Evolutionary conservation across 2,113 vertebrate species (phyloP).

Genomic region (Canis aureus): DNA sequence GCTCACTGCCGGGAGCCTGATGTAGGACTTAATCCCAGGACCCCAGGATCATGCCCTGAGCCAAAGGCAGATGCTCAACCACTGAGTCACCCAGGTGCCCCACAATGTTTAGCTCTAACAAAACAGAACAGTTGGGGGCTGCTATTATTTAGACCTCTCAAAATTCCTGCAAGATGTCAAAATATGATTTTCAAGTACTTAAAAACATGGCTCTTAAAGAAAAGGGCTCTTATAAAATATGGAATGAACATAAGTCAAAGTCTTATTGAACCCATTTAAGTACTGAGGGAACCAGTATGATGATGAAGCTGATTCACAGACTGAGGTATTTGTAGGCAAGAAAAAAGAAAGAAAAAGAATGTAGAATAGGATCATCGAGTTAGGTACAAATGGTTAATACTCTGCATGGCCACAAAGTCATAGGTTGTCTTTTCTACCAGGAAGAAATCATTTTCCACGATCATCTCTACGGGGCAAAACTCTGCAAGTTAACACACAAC

Average conservation of each 20-base stretch:
- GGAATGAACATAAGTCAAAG: neutral
- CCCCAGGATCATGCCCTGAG: too few relatives aligned
- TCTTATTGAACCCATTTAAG: neutral
- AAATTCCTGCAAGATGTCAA: slow-evolving; percentile 5
- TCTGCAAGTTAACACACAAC: neutral
- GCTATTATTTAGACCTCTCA: neutral
- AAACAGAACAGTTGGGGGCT: neutral
- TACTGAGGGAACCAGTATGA: neutral
- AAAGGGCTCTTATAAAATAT: neutral
- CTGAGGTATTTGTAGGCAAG: neutral
- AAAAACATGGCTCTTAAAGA: neutral
- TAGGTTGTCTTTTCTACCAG: neutral
- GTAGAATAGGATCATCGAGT: neutral
- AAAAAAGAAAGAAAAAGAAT: neutral
- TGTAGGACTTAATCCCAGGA: too few relatives aligned
- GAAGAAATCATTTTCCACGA: neutral
- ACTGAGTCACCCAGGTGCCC: too few relatives aligned
- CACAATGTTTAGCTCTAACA: neutral
- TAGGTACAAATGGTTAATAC: neutral
- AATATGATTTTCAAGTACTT: neutral
- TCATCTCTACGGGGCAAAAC: neutral
- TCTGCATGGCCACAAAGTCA: neutral
- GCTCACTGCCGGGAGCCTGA: too few relatives aligned
- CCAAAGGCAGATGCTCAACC: too few relatives aligned
- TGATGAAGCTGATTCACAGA: neutral